Conservation (phyloP, 2,113 vertebrate species). For the Aegotheles bennettii region DNA sequence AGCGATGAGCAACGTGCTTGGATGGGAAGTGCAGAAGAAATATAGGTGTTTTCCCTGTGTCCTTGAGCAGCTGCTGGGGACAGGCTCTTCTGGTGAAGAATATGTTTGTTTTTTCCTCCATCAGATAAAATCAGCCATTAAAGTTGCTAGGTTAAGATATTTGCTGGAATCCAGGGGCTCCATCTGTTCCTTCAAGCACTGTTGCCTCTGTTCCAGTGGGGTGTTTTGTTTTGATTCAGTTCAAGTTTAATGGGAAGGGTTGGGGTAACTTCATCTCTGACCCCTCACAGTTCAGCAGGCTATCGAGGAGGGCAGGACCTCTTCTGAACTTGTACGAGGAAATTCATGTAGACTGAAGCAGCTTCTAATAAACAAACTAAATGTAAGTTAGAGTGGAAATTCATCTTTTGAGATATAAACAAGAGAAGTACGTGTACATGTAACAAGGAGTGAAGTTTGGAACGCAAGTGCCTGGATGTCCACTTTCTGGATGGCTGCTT, state of each 20-base stretch:
- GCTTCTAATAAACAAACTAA: background rate
- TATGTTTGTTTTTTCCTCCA: background rate
- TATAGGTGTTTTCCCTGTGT: background rate
- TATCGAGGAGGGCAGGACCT: background rate
- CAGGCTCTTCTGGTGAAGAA: background rate
- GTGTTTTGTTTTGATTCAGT: background rate
- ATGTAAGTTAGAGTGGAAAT: background rate
- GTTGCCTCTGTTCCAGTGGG: background rate
- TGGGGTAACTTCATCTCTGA: background rate
- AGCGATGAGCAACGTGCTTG: background rate
- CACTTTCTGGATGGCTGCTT: background rate
- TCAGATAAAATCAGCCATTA: background rate
- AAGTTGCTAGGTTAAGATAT: background rate
- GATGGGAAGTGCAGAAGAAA: background rate
- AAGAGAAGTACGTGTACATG: background rate
- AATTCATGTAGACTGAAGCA: background rate
- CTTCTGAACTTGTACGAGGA: background rate
- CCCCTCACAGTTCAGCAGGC: background rate
- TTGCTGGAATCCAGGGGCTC: background rate
- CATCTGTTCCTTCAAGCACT: background rate
- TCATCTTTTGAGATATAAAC: constrained; percentile 4
- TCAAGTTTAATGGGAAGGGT: background rate
- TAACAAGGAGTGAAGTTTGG: background rate
- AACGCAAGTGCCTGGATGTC: background rate
- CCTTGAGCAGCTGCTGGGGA: background rate